These are phyloP conservation scores for Enteromius anoplus DNA, from an alignment of 2,797 vertebrate species.

Conservation along the genomic window DNA sequence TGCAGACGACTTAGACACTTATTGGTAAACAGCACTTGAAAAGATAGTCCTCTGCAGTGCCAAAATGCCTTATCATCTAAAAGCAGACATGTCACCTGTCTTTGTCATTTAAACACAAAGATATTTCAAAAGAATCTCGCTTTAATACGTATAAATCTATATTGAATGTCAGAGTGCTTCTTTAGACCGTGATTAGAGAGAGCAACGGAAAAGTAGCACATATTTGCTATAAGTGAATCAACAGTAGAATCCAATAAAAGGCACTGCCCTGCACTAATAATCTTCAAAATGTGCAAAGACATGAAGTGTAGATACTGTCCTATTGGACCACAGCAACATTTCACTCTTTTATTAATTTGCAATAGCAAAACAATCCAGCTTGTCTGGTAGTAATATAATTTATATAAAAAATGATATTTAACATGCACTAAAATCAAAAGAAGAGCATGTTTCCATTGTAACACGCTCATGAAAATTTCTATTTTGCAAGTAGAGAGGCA, in stretches of 20 bases:
- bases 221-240: background rate
- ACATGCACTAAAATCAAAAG: background rate
- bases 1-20: constrained; percentile 49
- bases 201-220: background rate
- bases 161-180: background rate
- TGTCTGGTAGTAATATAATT: background rate
- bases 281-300: background rate
- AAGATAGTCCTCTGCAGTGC: constrained; percentile 59
- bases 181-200: constrained; percentile 9
- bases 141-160: constrained; percentile 29
- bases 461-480: constrained; percentile 27
- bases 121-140: constrained; percentile 26
- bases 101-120: constrained; percentile 65
- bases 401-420: background rate
- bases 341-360: background rate
- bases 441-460: constrained; percentile 24
- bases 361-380: background rate
- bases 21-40: constrained; percentile 35
- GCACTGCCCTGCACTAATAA: background rate
- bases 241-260: background rate
- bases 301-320: background rate
- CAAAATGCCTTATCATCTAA: constrained; percentile 70
- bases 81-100: constrained; percentile 74
- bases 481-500: background rate
- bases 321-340: background rate